Base-by-base conservation (phyloP, 2,888 invertebrate species). In the Drosophila testacea region DNA sequence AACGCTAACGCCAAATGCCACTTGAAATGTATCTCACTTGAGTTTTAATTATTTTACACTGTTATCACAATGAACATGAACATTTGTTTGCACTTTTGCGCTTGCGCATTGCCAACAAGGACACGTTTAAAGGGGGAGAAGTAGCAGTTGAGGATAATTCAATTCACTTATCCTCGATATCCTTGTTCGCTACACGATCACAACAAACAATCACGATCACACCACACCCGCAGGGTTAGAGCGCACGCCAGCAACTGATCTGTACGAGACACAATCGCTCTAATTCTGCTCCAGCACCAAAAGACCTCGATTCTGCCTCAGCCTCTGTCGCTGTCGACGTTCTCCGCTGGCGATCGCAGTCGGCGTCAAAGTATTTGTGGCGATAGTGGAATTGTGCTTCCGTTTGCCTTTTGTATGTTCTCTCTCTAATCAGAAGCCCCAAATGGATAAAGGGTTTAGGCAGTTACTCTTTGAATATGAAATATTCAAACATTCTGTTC, bases 171-270 rank as follows among this genome's bases (percentile, higher is more conserved):
- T 69, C 76, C 67, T 55, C 56, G 46, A 46, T 56, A 34, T 56
- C 57, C 48, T 59, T 36, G 9, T 11, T 11, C 36, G 41, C 39
- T 13, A 41, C 42, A 28, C 57, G 44, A 59, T 60, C 60, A 57
- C 32, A 42, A 46, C 74, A 46, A 42, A 46, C 74, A 46, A 75
- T 67, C 81, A 52, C 73, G 75, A 57, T 74, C 77, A 73, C 62
- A 59, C 67, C 85, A 90, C 91, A 91, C 90, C 92, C 91, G 90
- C 74, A 84, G 83, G 81, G 79, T 86, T 81, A 85, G 91, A 92
- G 88, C 83, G 90, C 90, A 89, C 91, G 84, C 86, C 83, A 84
- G 79, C 91, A 92, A 92, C 92, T 92, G 91, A 92, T 56, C 56
- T 46, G 56, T 36, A 86, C 90, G 81, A 66, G 69, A 70, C 65